Percentiles rank a stretch among this genome's conserved stretches.
Conservation (phyloP, 2,797 vertebrate genomes). For the Hapalemur alaotrensis region DNA sequence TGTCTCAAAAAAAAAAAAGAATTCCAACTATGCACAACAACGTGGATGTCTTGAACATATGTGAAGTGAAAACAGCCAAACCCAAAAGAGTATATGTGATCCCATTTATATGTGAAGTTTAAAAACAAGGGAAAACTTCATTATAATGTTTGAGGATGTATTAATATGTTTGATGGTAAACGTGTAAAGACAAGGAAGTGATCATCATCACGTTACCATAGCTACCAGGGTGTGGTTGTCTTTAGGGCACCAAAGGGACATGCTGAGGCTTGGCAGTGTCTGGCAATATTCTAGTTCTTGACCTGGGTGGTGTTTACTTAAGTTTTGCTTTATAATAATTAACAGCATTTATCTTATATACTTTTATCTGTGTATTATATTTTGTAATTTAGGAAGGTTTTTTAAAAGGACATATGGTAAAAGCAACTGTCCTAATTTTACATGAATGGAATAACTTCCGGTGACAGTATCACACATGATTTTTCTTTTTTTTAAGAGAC, state of each 20-base stretch:
- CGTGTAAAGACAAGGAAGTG: not conserved
- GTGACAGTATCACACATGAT: not conserved
- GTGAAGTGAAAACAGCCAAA: not conserved
- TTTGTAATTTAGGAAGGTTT: not conserved
- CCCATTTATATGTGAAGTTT: not conserved
- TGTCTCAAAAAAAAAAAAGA: too few relatives aligned
- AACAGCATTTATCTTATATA: not conserved
- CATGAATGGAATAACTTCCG: not conserved
- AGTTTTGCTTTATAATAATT: not conserved
- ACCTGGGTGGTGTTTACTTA: not conserved
- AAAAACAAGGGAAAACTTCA: not conserved
- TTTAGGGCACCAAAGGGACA: not conserved
- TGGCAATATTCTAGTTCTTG: not conserved
- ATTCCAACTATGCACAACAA: not conserved
- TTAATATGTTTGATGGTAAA: not conserved
- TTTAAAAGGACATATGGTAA: not conserved
- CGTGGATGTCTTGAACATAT: accelerated
- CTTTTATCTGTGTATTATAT: not conserved
- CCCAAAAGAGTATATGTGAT: not conserved
- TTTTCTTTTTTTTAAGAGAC: not conserved
- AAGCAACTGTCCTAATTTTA: not conserved
- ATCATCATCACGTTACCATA: not conserved
- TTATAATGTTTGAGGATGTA: not conserved
- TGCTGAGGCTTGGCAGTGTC: not conserved
- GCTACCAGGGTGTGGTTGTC: not conserved